phyloP scores from a whole-genome alignment of 2,888 invertebrate genomes.

The Apamea epomidion region DNA sequence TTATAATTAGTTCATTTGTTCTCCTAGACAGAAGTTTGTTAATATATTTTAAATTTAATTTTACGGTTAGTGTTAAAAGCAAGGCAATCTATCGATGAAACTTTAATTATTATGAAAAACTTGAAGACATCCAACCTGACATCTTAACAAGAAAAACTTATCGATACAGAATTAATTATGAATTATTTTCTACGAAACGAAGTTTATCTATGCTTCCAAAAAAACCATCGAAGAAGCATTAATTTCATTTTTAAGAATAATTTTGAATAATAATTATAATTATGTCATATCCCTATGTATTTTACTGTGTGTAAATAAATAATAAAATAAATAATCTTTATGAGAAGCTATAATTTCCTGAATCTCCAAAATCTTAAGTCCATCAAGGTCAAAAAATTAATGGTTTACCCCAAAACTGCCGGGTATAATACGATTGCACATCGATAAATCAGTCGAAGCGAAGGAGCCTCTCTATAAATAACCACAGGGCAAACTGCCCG shows the following conservation, averaged over 20 bases:
- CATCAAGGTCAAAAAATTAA: constrained; percentile 17
- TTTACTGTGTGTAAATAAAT: too few relatives aligned
- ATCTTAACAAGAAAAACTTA: background rate
- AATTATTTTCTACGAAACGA: background rate
- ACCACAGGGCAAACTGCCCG: constrained; percentile 51
- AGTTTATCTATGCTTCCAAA: background rate
- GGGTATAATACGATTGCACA: constrained; percentile 27
- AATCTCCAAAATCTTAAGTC: background rate
- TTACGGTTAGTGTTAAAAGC: background rate
- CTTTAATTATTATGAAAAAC: background rate
- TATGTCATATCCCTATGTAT: too few relatives aligned
- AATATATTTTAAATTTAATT: constrained; percentile 20
- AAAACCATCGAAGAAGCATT: background rate
- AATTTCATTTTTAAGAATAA: too few relatives aligned
- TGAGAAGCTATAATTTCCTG: background rate
- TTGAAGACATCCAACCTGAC: too few relatives aligned
- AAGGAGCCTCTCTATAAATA: constrained; percentile 56
- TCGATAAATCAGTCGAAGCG: constrained; percentile 59
- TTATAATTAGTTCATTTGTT: constrained; percentile 21
- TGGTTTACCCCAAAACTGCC: constrained; percentile 18
- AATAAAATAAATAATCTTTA: background rate
- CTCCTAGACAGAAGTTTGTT: background rate
- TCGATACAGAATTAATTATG: background rate
- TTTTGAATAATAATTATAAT: too few relatives aligned
- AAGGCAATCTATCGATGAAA: background rate